Conservation (phyloP, 2,888 invertebrate species). For the Tuta absoluta region DNA sequence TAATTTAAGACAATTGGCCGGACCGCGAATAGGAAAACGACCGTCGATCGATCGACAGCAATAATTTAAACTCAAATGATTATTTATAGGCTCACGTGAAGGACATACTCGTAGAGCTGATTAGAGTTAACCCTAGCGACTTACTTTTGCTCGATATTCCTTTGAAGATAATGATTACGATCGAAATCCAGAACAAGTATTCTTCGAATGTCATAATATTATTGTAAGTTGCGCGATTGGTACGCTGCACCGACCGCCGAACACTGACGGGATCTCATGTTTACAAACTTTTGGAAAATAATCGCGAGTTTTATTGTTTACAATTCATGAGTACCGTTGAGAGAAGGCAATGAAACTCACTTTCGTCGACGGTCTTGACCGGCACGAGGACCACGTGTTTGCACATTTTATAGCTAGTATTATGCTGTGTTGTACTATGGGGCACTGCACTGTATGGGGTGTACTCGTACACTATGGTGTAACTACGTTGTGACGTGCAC, state of each 20-base stretch:
- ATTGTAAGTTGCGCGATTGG: constrained; percentile 22
- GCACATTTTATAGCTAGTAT: constrained; percentile 51
- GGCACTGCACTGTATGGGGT: background rate
- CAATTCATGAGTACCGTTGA: background rate
- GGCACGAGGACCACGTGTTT: constrained; percentile 64
- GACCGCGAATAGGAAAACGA: constrained; percentile 48
- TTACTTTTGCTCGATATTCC: constrained; percentile 18
- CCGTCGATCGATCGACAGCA: constrained; percentile 26
- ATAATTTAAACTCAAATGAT: constrained; percentile 32
- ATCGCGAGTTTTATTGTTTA: constrained; percentile 11
- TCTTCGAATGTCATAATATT: constrained; percentile 22
- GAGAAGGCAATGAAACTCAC: constrained; percentile 46
- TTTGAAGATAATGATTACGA: background rate
- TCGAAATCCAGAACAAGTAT: constrained; percentile 7
- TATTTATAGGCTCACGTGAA: constrained; percentile 40
- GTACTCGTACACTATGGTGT: background rate
- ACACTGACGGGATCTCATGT: background rate
- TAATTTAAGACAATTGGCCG: constrained; percentile 70
- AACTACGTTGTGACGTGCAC: constrained; percentile 17
- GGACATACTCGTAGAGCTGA: constrained; percentile 40
- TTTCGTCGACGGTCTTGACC: constrained; percentile 57
- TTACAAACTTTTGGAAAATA: constrained; percentile 4
- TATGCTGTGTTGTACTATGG: constrained; percentile 13
- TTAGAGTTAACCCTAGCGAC: constrained; percentile 20
- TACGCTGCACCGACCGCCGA: background rate